Base-by-base conservation (phyloP, 2,888 invertebrate species). In the Phorcus lineatus region DNA sequence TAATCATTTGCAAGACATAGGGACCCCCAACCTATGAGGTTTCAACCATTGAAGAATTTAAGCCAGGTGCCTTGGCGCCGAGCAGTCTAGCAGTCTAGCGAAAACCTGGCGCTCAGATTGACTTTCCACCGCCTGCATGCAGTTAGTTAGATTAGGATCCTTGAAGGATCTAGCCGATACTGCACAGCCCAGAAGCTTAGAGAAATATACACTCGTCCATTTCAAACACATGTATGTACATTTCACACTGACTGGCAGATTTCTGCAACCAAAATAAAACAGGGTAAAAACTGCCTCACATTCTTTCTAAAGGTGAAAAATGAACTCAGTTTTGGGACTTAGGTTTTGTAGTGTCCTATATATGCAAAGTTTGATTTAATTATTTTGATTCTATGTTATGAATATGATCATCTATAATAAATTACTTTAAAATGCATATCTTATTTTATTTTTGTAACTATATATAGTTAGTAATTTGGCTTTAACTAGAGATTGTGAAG, bases 41-140 rank as follows among this genome's bases (percentile, higher is more conserved):
- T 78, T 57, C 52, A 62, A 79, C 55, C 74, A 78, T 55, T 76
- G 75, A 76, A 57, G 40, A 80, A 82, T 82, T 55, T 77, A 70
- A 62, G 19, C 52, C 82, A 80, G 76, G 82, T 82, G 82, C n/a
- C 28, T 28, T 80, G 82, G 82, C 74, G 82, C 80, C 82, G 75
- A 70, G n/a, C 24, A 78, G 82, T 82, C 82, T 82, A 70, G n/a
- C 24, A 78, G 82, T 82, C 82, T 82, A 67, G 70, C 19, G 57
- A 31, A 79, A 82, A 80, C 76, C 82, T 82, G 82, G 79, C 28
- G 67, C 54, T 54, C 80, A 80, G 80, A 79, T 82, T 80, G 70
- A 40, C 67, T 74, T 77, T 79, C 79, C 54, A 28, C 36, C 31
- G 70, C 40, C 70, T 70, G 70, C 36, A 19, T 36, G 28, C 40